Evolutionary conservation across 1,140 invertebrate genomes (phyloP).

Genomic region (Holotrichia oblita): DNA sequence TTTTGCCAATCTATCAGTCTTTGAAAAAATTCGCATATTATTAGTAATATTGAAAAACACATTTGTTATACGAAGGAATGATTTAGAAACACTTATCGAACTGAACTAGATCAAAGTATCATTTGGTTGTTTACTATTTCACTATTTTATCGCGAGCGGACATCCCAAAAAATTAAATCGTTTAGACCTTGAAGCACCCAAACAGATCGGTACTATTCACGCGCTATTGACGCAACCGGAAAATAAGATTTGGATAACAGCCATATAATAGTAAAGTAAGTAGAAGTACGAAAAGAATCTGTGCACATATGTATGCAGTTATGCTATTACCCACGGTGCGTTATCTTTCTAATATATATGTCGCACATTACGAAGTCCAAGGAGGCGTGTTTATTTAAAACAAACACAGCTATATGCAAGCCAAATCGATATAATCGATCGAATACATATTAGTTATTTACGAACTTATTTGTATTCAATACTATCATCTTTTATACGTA

Average conservation of each 20-base stretch:
- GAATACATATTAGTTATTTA: neutral
- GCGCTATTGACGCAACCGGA: conserved; percentile 18
- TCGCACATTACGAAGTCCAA: conserved; percentile 7
- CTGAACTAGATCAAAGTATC: neutral
- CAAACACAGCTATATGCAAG: neutral
- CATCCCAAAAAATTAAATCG: conserved; percentile 14
- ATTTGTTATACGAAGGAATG: neutral
- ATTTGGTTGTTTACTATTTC: neutral
- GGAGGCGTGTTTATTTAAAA: conserved; percentile 6
- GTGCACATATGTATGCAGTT: neutral
- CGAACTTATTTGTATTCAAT: no score
- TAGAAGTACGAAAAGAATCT: neutral
- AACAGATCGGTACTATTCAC: neutral
- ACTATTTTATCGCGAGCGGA: conserved; percentile 4
- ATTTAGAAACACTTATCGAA: neutral
- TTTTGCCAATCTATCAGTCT: neutral
- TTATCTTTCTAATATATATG: conserved; percentile 4
- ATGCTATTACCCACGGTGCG: neutral
- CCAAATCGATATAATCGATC: neutral
- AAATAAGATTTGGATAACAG: conserved; percentile 20
- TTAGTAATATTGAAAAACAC: neutral
- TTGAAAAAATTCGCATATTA: neutral
- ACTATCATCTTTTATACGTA: no score
- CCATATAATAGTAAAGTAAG: conserved; percentile 6
- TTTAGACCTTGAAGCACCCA: neutral